phyloP scores from a whole-genome alignment of 1,140 invertebrate genomes.

The Drosophila rhopaloa region DNA sequence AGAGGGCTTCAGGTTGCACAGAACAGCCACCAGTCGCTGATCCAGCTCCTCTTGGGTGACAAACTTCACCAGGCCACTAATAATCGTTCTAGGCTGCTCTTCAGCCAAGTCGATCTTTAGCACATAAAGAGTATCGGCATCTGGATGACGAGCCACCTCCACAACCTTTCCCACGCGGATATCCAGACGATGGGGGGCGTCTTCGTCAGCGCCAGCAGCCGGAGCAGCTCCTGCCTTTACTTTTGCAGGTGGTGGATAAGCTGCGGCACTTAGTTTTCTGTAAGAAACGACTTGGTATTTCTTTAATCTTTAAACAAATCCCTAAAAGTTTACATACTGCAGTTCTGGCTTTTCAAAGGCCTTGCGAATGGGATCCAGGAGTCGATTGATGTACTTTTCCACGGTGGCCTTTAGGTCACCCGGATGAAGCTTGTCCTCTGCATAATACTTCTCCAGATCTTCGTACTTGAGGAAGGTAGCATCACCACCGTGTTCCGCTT shows the following conservation, averaged over 20 bases:
- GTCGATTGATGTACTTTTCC: constrained; percentile 93
- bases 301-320: not conserved
- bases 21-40: constrained; percentile 93
- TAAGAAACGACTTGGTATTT: not conserved
- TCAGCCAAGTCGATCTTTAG: constrained; percentile 95
- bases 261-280: constrained; percentile 87
- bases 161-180: constrained; percentile 97
- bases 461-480: constrained; percentile 90
- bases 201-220: constrained; percentile 86
- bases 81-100: constrained; percentile 89
- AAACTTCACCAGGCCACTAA: constrained; percentile 96
- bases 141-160: constrained; percentile 95
- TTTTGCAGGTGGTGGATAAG: constrained; percentile 92
- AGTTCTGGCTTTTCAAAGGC: constrained; percentile 93
- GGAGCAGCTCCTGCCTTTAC: constrained; percentile 84
- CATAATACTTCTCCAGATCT: constrained; percentile 91
- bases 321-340: constrained; percentile 85
- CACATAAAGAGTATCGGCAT: constrained; percentile 97
- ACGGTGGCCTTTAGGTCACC: constrained; percentile 95
- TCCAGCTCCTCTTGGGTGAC: constrained; percentile 95
- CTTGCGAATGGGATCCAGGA: constrained; percentile 96
- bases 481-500: constrained; percentile 90
- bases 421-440: constrained; percentile 94
- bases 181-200: constrained; percentile 91
- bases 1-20: constrained; percentile 97